phyloP scores from a whole-genome alignment of 2,113 vertebrate genomes.

The Craseonycteris thonglongyai region DNA sequence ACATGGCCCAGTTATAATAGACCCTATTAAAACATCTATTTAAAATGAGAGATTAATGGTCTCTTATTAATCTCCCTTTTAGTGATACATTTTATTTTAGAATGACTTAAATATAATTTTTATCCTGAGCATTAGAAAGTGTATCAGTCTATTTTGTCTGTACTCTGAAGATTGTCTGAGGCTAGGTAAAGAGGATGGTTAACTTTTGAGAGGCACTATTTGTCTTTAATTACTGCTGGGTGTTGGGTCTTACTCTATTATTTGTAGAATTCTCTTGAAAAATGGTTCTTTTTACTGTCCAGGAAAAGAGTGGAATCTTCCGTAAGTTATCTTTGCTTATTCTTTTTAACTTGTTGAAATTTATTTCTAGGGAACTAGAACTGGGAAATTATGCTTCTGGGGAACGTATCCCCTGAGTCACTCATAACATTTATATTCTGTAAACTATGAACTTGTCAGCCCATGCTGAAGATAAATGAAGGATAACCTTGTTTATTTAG shows the following conservation, averaged over 20 bases:
- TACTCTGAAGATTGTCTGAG: background rate
- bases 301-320: background rate
- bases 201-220: background rate
- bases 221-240: background rate
- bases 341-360: slow-evolving; percentile 2
- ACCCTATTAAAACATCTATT: background rate
- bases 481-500: background rate
- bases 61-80: background rate
- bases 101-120: background rate
- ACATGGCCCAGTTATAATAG: background rate
- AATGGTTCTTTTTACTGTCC: background rate
- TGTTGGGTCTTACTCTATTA: background rate
- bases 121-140: background rate
- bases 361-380: background rate
- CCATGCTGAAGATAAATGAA: background rate
- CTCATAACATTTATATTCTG: background rate
- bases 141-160: background rate
- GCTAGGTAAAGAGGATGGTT: background rate
- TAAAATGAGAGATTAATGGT: background rate
- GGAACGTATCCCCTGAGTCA: background rate
- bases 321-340: background rate
- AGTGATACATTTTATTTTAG: slow-evolving; percentile 9
- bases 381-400: background rate
- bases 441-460: background rate
- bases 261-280: background rate